Evolutionary conservation across 2,797 vertebrate genomes (phyloP), one percentile per base, ranked within the genome.

Genomic region (Bryconaethiops microstoma): DNA sequence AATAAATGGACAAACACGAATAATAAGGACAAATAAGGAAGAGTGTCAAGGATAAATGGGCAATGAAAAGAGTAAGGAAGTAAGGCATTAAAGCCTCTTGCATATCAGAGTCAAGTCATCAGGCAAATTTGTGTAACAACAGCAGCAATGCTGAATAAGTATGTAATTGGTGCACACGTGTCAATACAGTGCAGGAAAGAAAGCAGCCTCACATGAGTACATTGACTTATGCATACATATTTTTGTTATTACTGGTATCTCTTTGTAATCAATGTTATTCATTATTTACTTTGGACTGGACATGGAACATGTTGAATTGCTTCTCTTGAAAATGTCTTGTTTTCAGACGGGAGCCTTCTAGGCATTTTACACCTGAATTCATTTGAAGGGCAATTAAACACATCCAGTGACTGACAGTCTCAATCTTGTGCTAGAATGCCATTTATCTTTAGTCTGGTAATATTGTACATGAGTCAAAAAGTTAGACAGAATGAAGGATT

Each of bases 401-500:
- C 29, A 14, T 10, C 52, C 62, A 45, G 13, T 76, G 79, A 74
- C 29, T 80, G 62, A 76, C 4, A 13, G 67, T 39, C 50, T 19
- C 2, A 10, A 54, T 55, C 70, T 16, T 35, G 23, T 55, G 70
- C 17, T 17, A 72, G 64, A 54, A 52, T 29, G 42, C 23, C 12
- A 70, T 35, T n/a, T 4, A 70, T 63, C 40, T 69, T 45, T 80
- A 81, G 81, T 74, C 79, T 63, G 68, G 63, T 35, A 40, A 81
- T 21, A 39, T 81, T 79, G 67, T 45, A 69, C 57, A 72, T 19
- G 25, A 54, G 69, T 13, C 50, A 76, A 63, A 45, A 67, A 48
- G 67, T 70, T 0, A 23, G 82, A 84, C 76, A 65, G 23, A 48
- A 57, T 67, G 80, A 80, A 0, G 6, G 21, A 77, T 50, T 7